Conservation (phyloP, 2,888 invertebrate genomes). For the Andrena haemorrhoa region DNA sequence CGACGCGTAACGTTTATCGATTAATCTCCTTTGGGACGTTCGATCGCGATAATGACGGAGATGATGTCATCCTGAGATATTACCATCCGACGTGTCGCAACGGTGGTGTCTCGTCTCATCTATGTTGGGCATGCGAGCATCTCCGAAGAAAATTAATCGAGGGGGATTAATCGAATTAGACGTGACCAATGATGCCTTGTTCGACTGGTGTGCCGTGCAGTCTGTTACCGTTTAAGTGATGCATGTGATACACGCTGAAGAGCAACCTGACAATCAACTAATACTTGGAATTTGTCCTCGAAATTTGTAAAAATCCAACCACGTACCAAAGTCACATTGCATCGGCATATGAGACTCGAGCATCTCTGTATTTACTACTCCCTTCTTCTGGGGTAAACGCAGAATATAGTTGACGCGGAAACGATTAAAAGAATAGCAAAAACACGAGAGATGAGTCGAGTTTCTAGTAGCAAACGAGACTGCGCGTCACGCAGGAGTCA, state of each 20-base stretch:
- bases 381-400: too few species aligned
- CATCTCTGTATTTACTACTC: too few species aligned
- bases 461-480: not conserved
- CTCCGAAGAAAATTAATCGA: slow-evolving; percentile 10
- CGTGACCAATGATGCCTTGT: too few species aligned
- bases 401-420: not conserved
- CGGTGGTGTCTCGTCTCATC: slow-evolving; percentile 4
- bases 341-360: too few species aligned
- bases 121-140: too few species aligned
- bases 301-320: too few species aligned
- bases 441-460: not conserved
- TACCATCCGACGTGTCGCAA: not conserved
- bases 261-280: too few species aligned
- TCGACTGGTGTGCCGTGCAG: too few species aligned
- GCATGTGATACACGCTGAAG: too few species aligned
- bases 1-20: not conserved
- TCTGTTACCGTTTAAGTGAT: too few species aligned
- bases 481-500: not conserved
- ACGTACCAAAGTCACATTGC: too few species aligned
- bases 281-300: too few species aligned
- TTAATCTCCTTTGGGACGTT: slow-evolving; percentile 12
- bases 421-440: not conserved
- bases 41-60: slow-evolving; percentile 27
- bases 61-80: slow-evolving; percentile 25
- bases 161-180: not conserved